phyloP scores from a whole-genome alignment of 2,113 vertebrate genomes.

The Pampusana beccarii region DNA sequence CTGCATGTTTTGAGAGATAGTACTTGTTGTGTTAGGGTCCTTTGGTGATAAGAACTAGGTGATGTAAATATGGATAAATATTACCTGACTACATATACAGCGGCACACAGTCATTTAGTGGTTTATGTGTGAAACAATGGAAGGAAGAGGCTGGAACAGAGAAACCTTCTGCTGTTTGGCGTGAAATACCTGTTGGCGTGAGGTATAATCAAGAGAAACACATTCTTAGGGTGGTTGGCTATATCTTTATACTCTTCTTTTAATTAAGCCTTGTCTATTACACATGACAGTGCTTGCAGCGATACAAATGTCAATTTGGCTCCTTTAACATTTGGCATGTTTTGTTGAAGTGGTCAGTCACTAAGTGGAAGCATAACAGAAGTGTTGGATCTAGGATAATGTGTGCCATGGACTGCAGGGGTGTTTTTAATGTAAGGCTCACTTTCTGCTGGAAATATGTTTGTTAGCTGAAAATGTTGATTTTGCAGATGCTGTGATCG shows the following conservation, averaged over 20 bases:
- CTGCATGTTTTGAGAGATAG: background rate
- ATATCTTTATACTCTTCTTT: background rate
- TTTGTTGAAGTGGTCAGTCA: background rate
- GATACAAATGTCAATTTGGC: background rate
- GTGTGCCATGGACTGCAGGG: background rate
- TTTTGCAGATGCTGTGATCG: background rate
- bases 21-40: background rate
- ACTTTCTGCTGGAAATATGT: background rate
- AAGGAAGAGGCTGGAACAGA: background rate
- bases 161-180: background rate
- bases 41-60: background rate
- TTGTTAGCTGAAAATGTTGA: background rate
- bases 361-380: background rate
- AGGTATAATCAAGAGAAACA: background rate
- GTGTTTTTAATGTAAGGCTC: background rate
- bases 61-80: background rate
- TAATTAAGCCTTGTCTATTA: background rate
- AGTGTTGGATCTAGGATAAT: fast-evolving
- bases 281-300: fast-evolving
- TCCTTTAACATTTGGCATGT: background rate
- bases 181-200: background rate
- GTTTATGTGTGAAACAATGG: conserved; percentile 1
- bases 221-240: background rate
- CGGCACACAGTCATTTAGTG: background rate
- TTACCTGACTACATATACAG: background rate